These are phyloP conservation scores for Pyrgus malvae DNA, from an alignment of 2,888 invertebrate species.

Conservation along the genomic window DNA sequence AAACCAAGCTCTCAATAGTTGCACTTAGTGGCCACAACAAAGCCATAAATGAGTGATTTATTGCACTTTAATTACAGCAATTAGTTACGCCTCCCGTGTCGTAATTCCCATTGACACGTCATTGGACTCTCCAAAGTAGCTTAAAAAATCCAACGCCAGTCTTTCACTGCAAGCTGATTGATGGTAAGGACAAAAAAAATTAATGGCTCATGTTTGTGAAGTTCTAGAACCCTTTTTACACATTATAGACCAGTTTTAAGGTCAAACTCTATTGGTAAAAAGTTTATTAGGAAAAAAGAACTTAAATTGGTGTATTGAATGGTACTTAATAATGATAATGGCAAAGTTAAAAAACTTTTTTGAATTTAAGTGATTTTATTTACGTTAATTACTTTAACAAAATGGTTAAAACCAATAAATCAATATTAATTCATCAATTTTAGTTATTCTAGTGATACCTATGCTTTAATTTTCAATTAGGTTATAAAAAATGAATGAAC, in stretches of 20 bases:
- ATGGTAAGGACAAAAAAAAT: constrained; percentile 1
- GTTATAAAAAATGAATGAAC: too few species aligned
- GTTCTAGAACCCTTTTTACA: background rate
- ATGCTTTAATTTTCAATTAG: too few species aligned
- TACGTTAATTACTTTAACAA: too few species aligned
- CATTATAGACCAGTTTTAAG: background rate
- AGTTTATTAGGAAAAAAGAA: too few species aligned
- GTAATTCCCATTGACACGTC: constrained; percentile 45
- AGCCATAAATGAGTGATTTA: constrained; percentile 61
- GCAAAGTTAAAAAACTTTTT: too few species aligned
- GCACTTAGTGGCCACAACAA: constrained; percentile 27
- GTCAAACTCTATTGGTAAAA: background rate
- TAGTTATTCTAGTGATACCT: too few species aligned
- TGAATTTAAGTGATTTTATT: too few species aligned
- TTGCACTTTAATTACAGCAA: constrained; percentile 63
- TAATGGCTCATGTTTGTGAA: background rate
- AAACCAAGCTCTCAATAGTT: background rate
- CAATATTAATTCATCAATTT: too few species aligned
- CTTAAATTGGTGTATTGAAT: too few species aligned
- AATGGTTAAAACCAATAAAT: too few species aligned
- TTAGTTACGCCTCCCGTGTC: constrained; percentile 63
- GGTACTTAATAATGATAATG: too few species aligned
- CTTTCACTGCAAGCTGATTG: constrained; percentile 5
- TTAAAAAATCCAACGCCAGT: constrained; percentile 32
- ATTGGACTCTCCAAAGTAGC: constrained; percentile 35